Base-by-base conservation (phyloP, 2,797 vertebrate genomes). In the Arnoldichthys spilopterus region DNA sequence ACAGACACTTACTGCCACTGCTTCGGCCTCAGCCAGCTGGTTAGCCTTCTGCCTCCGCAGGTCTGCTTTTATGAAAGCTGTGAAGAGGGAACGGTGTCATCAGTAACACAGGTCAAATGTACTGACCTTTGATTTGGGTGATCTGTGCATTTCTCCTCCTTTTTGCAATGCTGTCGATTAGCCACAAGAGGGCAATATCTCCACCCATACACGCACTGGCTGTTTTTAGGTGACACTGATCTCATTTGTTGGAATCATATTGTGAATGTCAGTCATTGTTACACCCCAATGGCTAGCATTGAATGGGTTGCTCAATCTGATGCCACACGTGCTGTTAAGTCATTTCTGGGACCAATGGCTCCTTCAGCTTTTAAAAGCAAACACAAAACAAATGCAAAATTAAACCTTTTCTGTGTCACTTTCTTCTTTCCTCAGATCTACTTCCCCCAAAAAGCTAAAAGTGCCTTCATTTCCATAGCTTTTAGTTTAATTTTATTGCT, bases 31-130 rank as follows among this genome's bases (percentile, higher is more conserved):
- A 0, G 72, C 6, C 80, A 85, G 79, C 2, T 80, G 83, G 91
- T 96, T 97, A 82, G 96, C 96, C 78, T 87, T 94, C 81, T 96
- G 97, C 80, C 98, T 93, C 75, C 94, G 91, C 28, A 99, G 95
- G 79, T 99, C 96, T 1, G 96, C 90, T 89, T 94, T 96, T 86
- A 98, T 97, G 71, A 97, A 91, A 59, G 85, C 98, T 99, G 89
- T 32, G n/a, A 84, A 79, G 40, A 3, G 81, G 45, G 12, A 4
- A 61, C 61, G 6, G 61, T 63, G 34, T 0, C 61, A 72, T 75
- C 4, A 40, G 51, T 85, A 91, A 47, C 26, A 58, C 20, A 20
- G 20, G 56, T 6, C 22, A 53, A n/a, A 20, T 6, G 9, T 20
- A 63, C 40, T 63, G 20, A 20, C 34, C 32, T n/a, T 1, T 34